Evolutionary conservation across 2,113 vertebrate species (phyloP).

Genomic region (Amblyornis subalaris): DNA sequence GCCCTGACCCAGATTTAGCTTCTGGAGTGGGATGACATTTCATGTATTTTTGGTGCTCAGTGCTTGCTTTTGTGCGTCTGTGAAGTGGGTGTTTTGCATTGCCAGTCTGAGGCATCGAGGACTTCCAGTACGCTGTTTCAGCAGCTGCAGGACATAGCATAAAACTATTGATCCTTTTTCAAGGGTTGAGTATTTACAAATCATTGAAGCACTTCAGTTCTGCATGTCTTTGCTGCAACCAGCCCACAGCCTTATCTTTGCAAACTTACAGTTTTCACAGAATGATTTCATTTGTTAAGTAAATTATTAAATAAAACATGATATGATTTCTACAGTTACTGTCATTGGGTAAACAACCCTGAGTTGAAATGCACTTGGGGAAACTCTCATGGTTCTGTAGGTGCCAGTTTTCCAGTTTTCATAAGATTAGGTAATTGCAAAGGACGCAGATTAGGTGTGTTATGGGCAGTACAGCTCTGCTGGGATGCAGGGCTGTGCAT

Average conservation of each 20-base stretch:
- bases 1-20: background rate
- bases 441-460: background rate
- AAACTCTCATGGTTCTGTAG: background rate
- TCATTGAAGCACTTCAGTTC: background rate
- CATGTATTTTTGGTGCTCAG: background rate
- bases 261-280: background rate
- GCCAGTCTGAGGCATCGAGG: background rate
- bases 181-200: background rate
- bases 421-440: background rate
- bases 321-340: background rate
- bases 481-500: background rate
- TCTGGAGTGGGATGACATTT: background rate
- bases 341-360: background rate
- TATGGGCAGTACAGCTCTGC: background rate
- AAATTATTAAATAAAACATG: background rate
- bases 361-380: background rate
- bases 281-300: background rate
- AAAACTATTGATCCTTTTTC: background rate
- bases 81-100: background rate
- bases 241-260: background rate
- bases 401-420: background rate
- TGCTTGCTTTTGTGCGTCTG: background rate
- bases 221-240: background rate
- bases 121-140: background rate
- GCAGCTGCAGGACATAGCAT: fast-evolving